A percentile compares a stretch with the other conserved stretches of the same genome.
phyloP scores from a whole-genome alignment of 2,113 vertebrate genomes.

The Cebidichthys violaceus region DNA sequence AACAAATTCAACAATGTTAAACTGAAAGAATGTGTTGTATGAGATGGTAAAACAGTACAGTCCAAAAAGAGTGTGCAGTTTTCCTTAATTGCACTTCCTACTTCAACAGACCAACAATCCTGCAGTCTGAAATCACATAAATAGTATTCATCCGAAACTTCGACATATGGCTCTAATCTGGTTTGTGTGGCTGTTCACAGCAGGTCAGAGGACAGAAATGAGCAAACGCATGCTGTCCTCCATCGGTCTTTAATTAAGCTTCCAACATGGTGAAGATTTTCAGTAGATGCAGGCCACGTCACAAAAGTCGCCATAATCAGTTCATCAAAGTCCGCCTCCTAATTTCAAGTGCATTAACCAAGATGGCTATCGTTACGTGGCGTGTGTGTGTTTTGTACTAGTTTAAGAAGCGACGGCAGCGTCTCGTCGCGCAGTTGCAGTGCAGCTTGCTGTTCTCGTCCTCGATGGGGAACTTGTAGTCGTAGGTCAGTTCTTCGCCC shows the following conservation, averaged over 20 bases:
- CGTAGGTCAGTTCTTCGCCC: conserved; percentile 93
- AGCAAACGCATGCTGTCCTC: not conserved
- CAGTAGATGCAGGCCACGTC: conserved; percentile 26
- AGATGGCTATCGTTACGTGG: conserved; percentile 10
- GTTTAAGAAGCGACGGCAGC: conserved; percentile 91
- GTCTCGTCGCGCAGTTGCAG: conserved; percentile 90
- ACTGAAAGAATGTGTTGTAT: conserved; percentile 12
- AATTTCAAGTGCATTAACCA: conserved; percentile 40
- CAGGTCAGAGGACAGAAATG: conserved; percentile 19
- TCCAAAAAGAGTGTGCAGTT: not conserved
- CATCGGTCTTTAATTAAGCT: conserved; percentile 30
- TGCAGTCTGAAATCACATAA: conserved; percentile 42
- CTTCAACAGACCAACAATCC: conserved; percentile 1
- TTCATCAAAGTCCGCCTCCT: conserved; percentile 5
- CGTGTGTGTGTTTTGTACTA: conserved; percentile 56
- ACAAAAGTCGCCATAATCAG: not conserved
- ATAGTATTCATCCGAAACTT: conserved; percentile 30
- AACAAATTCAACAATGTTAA: conserved; percentile 16
- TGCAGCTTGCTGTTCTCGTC: conserved; percentile 91
- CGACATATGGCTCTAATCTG: conserved; percentile 57
- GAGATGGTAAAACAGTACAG: conserved; percentile 15
- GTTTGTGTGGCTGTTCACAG: conserved; percentile 25
- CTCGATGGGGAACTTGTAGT: conserved; percentile 96
- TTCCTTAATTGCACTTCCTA: conserved; percentile 20
- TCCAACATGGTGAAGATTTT: conserved; percentile 5